Conservation (phyloP, 1,140 invertebrate genomes). For the Drosophila pandora region DNA sequence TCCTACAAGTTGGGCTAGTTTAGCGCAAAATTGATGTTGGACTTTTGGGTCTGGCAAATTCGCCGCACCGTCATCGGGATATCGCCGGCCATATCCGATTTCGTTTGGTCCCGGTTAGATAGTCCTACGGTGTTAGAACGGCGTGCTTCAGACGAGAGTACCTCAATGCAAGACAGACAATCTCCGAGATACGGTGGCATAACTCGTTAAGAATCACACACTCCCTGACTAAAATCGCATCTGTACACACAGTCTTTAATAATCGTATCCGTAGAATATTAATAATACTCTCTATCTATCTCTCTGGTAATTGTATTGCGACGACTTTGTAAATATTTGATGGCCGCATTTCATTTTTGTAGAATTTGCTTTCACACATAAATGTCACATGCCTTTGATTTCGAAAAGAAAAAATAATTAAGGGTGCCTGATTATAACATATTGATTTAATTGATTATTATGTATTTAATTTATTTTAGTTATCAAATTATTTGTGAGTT, state of each 20-base stretch:
- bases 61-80: constrained; percentile 63
- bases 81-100: constrained; percentile 44
- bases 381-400: background rate
- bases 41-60: constrained; percentile 78
- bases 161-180: constrained; percentile 79
- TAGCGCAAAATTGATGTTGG: constrained; percentile 84
- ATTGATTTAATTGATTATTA: background rate
- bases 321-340: constrained; percentile 60
- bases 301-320: constrained; percentile 34
- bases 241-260: constrained; percentile 44
- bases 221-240: constrained; percentile 35
- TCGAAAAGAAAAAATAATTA: background rate
- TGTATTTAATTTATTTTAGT: background rate
- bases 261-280: constrained; percentile 35
- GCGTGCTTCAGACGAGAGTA: constrained; percentile 78
- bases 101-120: constrained; percentile 45
- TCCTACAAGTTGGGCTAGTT: constrained; percentile 34
- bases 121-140: constrained; percentile 66
- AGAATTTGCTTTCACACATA: constrained; percentile 24
- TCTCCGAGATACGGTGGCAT: constrained; percentile 59
- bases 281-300: constrained; percentile 20
- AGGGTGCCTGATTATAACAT: background rate
- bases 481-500: background rate
- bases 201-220: constrained; percentile 35
- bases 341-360: constrained; percentile 52